Conservation (phyloP, 92 coral and sea anemone species). For the Zoanthus sociatus region DNA sequence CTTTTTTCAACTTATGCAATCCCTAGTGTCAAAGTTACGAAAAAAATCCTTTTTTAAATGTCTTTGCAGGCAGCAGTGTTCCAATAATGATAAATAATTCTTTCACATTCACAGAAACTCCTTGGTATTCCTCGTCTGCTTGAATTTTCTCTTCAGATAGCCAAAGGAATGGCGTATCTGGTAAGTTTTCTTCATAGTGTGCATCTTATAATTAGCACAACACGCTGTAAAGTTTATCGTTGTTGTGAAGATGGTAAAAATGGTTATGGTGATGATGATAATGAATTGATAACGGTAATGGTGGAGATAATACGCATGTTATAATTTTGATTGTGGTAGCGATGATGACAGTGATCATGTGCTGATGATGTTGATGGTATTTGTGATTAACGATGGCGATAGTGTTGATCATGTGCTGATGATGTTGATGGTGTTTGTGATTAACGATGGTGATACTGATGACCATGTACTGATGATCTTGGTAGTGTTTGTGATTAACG, state of each 20-base stretch:
- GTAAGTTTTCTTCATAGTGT: constrained; percentile 50
- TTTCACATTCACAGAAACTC: constrained; percentile 51
- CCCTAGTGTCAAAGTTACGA: too few species aligned
- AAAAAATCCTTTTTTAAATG: too few species aligned
- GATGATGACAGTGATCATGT: neutral
- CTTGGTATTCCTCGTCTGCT: constrained; percentile 71
- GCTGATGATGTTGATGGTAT: neutral
- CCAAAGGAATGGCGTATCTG: constrained; percentile 83
- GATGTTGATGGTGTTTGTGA: too few species aligned
- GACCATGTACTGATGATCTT: too few species aligned
- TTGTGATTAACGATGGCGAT: neutral
- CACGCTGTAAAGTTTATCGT: neutral
- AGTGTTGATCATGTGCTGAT: neutral
- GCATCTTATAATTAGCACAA: neutral
- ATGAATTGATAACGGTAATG: neutral
- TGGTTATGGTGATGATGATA: neutral
- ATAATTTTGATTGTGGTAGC: neutral
- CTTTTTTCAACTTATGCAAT: too few species aligned
- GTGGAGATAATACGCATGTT: neutral
- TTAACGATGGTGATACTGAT: too few species aligned
- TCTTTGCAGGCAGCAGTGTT: too few species aligned
- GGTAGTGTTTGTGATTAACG: too few species aligned
- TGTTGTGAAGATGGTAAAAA: neutral
- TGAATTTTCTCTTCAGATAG: constrained; percentile 83
- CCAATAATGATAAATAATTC: neutral